Evolutionary conservation across 2,888 invertebrate species (phyloP).

Genomic region (Cerastis leucographa): DNA sequence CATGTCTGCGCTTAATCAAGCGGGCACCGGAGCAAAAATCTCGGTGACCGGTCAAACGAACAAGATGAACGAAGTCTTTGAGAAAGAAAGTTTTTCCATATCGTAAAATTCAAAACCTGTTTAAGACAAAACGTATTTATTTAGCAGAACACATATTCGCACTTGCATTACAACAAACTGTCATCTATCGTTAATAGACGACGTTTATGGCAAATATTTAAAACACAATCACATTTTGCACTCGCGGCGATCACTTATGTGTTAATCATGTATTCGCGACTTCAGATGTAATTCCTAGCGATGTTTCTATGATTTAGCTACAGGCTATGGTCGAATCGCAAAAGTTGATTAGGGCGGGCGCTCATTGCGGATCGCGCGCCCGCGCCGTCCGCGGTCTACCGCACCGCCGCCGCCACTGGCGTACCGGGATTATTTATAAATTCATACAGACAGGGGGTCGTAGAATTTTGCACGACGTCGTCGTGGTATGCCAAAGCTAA

Average conservation of each 20-base stretch:
- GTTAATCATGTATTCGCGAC: conserved; percentile 42
- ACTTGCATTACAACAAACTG: conserved; percentile 63
- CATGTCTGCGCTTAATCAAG: conserved; percentile 79
- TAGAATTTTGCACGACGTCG: conserved; percentile 88
- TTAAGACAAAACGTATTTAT: conserved; percentile 37
- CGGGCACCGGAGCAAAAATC: conserved; percentile 71
- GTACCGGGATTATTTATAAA: conserved; percentile 90
- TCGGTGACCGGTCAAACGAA: conserved; percentile 68
- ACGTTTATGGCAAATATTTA: conserved; percentile 57
- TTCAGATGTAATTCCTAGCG: conserved; percentile 42
- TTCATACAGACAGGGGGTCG: conserved; percentile 90
- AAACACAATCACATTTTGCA: conserved; percentile 68
- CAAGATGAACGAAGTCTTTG: conserved; percentile 43
- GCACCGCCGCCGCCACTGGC: conserved; percentile 90
- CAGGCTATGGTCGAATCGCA: conserved; percentile 76
- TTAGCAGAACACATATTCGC: conserved; percentile 49
- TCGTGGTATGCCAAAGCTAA: conserved; percentile 83
- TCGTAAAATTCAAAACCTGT: conserved; percentile 46
- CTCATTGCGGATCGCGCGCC: conserved; percentile 86
- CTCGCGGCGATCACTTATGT: conserved; percentile 67
- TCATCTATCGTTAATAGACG: conserved; percentile 66
- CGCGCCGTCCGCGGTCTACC: conserved; percentile 90
- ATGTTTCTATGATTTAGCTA: conserved; percentile 57
- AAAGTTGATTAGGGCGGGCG: conserved; percentile 83
- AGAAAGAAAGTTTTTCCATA: conserved; percentile 46